phyloP scores from a whole-genome alignment of 1,140 invertebrate species.

The Trachymyrmex cornetzi region DNA sequence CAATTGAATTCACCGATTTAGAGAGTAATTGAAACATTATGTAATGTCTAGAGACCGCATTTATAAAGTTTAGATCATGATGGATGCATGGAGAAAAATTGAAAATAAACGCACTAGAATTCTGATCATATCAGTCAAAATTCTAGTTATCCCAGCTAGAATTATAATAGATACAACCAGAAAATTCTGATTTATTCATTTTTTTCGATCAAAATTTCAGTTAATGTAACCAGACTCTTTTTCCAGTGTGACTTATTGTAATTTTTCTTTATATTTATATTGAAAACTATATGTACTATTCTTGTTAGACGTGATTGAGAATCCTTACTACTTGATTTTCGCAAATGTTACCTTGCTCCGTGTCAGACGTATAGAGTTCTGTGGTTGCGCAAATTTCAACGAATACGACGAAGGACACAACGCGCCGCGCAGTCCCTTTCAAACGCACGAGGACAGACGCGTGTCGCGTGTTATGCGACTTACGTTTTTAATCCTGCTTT shows the following conservation, averaged over 20 bases:
- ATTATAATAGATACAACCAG: too few species aligned
- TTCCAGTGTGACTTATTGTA: background rate
- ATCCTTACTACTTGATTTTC: conserved; percentile 59
- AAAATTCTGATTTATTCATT: too few species aligned
- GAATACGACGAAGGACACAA: conserved; percentile 75
- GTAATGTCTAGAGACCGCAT: background rate
- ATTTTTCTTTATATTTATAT: background rate
- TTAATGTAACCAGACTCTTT: too few species aligned
- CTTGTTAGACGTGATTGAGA: background rate
- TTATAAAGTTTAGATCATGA: background rate
- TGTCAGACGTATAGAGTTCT: conserved; percentile 51
- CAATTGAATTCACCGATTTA: too few species aligned
- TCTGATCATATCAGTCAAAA: too few species aligned
- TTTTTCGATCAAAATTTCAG: too few species aligned
- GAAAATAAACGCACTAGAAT: too few species aligned
- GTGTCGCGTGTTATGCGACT: conserved; percentile 42
- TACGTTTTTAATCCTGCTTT: conserved; percentile 64
- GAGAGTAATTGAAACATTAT: background rate
- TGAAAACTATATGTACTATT: background rate
- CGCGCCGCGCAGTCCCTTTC: conserved; percentile 70
- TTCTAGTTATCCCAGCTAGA: too few species aligned
- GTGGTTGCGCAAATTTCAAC: conserved; percentile 75
- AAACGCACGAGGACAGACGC: conserved; percentile 72
- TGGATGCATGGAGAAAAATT: background rate
- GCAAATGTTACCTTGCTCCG: conserved; percentile 35